phyloP scores from a whole-genome alignment of 2,113 vertebrate genomes.

The Sciurus niger region DNA sequence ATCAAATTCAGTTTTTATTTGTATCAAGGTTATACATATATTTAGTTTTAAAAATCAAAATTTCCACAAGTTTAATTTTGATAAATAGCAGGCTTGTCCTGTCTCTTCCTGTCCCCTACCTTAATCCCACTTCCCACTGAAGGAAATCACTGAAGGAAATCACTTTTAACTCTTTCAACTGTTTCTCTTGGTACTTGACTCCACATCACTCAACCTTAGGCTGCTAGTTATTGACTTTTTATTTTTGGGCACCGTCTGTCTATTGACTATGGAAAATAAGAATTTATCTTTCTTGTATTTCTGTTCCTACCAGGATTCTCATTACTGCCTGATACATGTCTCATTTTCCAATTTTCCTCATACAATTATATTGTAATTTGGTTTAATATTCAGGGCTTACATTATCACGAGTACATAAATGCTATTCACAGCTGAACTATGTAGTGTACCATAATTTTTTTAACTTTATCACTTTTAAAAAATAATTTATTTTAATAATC shows the following conservation, averaged over 20 bases:
- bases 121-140: neutral
- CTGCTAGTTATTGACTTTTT: neutral
- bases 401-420: slow-evolving; percentile 30
- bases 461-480: neutral
- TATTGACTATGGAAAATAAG: slow-evolving; percentile 47
- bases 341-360: slow-evolving; percentile 62
- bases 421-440: neutral
- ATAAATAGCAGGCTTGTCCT: neutral
- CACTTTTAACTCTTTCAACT: neutral
- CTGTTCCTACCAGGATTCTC: slow-evolving; percentile 26
- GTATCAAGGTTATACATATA: neutral
- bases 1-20: slow-evolving; percentile 52
- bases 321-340: neutral
- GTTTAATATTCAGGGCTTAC: neutral
- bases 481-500: neutral
- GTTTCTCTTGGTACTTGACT: slow-evolving; percentile 12
- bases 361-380: slow-evolving; percentile 51
- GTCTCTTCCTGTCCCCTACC: neutral
- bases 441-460: slow-evolving; percentile 15
- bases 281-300: slow-evolving; percentile 13
- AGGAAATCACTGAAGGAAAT: neutral
- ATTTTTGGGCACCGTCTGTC: neutral
- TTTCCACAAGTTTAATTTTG: neutral
- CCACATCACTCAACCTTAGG: neutral
- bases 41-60: slow-evolving; percentile 29